These are phyloP conservation scores for Drosophila kepulauana DNA, from an alignment of 1,140 invertebrate genomes.

Conservation along the genomic window DNA sequence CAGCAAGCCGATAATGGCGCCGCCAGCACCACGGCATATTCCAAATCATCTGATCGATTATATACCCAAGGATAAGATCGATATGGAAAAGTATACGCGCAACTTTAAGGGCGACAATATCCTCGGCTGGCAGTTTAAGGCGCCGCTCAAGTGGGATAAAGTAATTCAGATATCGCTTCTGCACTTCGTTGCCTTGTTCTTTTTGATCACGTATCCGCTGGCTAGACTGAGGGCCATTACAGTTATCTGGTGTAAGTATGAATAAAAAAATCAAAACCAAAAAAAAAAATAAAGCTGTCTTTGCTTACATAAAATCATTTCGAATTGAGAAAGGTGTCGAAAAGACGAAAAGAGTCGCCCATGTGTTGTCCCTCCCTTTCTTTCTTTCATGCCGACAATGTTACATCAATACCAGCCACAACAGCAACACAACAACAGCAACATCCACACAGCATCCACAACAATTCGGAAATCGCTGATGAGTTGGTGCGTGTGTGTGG, in stretches of 20 bases:
- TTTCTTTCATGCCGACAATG: neutral
- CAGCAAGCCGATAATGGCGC: neutral
- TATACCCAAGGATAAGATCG: slow-evolving; percentile 69
- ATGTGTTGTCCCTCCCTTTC: neutral
- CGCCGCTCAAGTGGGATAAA: slow-evolving; percentile 85
- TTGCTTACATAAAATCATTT: slow-evolving; percentile 31
- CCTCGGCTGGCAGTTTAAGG: slow-evolving; percentile 73
- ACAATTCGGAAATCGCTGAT: slow-evolving; percentile 31
- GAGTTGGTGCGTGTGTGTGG: neutral
- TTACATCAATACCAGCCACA: slow-evolving; percentile 13
- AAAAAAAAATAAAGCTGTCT: too few species aligned
- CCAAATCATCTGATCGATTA: slow-evolving; percentile 50
- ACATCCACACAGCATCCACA: slow-evolving; percentile 17
- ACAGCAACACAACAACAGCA: slow-evolving; percentile 2
- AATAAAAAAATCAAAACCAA: neutral
- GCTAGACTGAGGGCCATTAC: slow-evolving; percentile 44
- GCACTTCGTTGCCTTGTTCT: slow-evolving; percentile 67
- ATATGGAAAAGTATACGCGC: slow-evolving; percentile 72
- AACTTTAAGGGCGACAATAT: slow-evolving; percentile 73
- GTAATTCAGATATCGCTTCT: slow-evolving; percentile 80
- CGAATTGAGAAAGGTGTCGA: slow-evolving; percentile 28
- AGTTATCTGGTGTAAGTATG: slow-evolving; percentile 80
- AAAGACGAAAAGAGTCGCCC: slow-evolving; percentile 24
- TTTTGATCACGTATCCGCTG: slow-evolving; percentile 63
- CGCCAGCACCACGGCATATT: slow-evolving; percentile 12